A percentile compares a stretch with the other conserved stretches of the same genome.
Conservation (phyloP, 2,113 vertebrate species). For the Nansenia antarctica region DNA sequence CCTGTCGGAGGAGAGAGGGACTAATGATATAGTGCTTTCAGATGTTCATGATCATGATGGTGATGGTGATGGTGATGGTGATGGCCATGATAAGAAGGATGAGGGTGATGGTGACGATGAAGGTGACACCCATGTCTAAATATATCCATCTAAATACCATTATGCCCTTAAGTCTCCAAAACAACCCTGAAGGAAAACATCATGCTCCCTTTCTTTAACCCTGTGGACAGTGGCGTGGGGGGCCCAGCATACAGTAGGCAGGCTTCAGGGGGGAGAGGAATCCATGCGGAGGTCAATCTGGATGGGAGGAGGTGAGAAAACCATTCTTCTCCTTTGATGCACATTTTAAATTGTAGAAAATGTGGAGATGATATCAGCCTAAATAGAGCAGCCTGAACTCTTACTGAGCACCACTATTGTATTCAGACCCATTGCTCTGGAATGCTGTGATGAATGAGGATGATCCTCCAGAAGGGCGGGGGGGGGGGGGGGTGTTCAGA, state of each 20-base stretch:
- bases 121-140: not conserved
- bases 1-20: too few species aligned
- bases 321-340: not conserved
- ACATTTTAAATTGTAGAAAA: not conserved
- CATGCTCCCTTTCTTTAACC: not conserved
- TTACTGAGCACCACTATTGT: too few species aligned
- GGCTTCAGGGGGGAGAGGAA: not conserved
- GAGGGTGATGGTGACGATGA: not conserved
- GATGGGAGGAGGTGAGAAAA: not conserved
- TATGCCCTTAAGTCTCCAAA: not conserved
- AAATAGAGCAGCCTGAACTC: too few species aligned
- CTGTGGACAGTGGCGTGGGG: not conserved
- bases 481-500: too few species aligned
- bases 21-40: too few species aligned
- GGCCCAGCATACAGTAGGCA: not conserved
- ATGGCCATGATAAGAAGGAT: not conserved
- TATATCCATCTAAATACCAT: not conserved
- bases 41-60: too few species aligned
- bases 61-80: not conserved
- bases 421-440: too few species aligned
- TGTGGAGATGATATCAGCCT: too few species aligned
- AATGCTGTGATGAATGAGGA: too few species aligned
- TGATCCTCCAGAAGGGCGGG: too few species aligned
- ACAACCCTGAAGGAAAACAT: not conserved
- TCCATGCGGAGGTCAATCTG: not conserved